phyloP scores from a whole-genome alignment of 2,113 vertebrate genomes.

The Datnioides undecimradiatus region DNA sequence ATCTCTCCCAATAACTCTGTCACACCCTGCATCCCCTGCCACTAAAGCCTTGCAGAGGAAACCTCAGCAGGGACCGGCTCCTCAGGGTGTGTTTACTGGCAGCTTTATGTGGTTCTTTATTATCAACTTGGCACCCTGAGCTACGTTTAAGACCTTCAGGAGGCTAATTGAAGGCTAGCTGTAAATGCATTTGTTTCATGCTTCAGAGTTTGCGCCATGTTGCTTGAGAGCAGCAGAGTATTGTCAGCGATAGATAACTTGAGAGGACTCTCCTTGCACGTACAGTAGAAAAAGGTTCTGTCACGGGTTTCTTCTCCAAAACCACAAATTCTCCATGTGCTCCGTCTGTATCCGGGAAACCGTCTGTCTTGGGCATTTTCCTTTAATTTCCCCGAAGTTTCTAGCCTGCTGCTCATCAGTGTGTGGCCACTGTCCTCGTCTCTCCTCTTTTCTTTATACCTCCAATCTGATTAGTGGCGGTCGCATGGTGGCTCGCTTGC shows the following conservation, averaged over 20 bases:
- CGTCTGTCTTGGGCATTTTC: slow-evolving; percentile 38
- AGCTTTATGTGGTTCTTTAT: slow-evolving; percentile 76
- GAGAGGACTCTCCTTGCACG: slow-evolving; percentile 8
- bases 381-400: slow-evolving; percentile 48
- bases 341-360: slow-evolving; percentile 27
- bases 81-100: slow-evolving; percentile 71
- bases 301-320: slow-evolving; percentile 18
- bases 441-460: slow-evolving; percentile 63
- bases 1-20: slow-evolving; percentile 30
- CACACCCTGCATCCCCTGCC: slow-evolving; percentile 62
- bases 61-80: slow-evolving; percentile 55
- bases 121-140: slow-evolving; percentile 70
- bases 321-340: slow-evolving; percentile 49
- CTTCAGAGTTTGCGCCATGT: slow-evolving; percentile 6
- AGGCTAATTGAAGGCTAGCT: slow-evolving; percentile 70
- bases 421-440: slow-evolving; percentile 65
- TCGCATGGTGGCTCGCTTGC: slow-evolving; percentile 65
- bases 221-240: slow-evolving; percentile 2
- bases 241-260: slow-evolving; percentile 28
- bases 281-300: slow-evolving; percentile 11
- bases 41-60: slow-evolving; percentile 61
- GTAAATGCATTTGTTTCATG: slow-evolving; percentile 42
- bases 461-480: slow-evolving; percentile 77
- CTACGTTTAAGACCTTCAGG: slow-evolving; percentile 57
- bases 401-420: slow-evolving; percentile 73